Evolutionary conservation across 1,140 invertebrate species (phyloP).

Genomic region (Halyomorpha halys): DNA sequence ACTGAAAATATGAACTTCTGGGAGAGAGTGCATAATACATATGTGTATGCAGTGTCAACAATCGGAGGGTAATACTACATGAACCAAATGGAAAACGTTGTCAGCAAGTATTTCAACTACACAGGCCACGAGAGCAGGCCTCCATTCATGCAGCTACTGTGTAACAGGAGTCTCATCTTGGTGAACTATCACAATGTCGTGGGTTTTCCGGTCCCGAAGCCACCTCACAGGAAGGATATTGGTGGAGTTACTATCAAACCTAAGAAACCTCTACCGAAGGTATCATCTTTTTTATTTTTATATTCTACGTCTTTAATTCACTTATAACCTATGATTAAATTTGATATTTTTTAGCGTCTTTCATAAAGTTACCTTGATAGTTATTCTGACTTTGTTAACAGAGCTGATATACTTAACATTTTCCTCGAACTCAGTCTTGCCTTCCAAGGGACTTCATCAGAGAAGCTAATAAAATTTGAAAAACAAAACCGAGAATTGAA

Average conservation of each 20-base stretch:
- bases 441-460: too few species aligned
- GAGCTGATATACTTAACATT: too few species aligned
- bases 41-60: neutral
- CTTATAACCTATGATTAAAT: too few species aligned
- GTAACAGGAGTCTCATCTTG: constrained; percentile 26
- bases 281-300: constrained; percentile 19
- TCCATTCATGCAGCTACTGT: constrained; percentile 26
- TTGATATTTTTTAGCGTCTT: too few species aligned
- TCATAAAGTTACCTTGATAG: too few species aligned
- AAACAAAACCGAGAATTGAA: too few species aligned
- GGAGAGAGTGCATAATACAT: constrained; percentile 6
- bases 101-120: constrained; percentile 27
- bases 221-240: constrained; percentile 33
- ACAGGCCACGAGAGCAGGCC: constrained; percentile 26
- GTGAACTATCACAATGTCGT: constrained; percentile 36
- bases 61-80: neutral
- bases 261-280: constrained; percentile 32
- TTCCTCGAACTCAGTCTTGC: too few species aligned
- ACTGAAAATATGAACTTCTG: constrained; percentile 4
- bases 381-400: too few species aligned
- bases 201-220: constrained; percentile 30
- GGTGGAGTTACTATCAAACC: constrained; percentile 33
- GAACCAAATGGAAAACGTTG: neutral
- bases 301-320: too few species aligned
- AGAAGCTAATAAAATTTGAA: too few species aligned